Base-by-base conservation (phyloP, 2,888 invertebrate genomes). In the Phalangium opilio region DNA sequence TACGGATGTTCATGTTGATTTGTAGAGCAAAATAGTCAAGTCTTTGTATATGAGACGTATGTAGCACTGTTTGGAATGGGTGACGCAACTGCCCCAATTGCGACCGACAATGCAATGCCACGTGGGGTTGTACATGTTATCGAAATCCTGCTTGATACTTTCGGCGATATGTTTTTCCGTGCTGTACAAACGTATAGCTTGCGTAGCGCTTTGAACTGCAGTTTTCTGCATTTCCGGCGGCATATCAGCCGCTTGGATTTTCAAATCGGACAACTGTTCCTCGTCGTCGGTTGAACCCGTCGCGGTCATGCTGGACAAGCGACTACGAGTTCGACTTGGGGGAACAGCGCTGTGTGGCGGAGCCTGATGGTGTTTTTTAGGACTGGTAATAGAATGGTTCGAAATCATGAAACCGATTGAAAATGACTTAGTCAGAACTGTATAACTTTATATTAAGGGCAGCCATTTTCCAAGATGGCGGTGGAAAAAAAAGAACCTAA, bases 71-170 rank as follows among this genome's bases (percentile, higher is more conserved):
- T 56, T 56, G 2, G 56, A 55, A 39, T 59, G 59, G 2, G 59
- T 59, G 3, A 59, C 57, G 45, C 57, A 60, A 11, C 55, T 56
- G 4, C 60, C 60, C 56, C 57, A 59, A 45, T 59, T 58, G 36
- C 57, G 45, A 7, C 59, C 59, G n/a, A 60, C 59, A n/a, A 59
- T 58, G 46, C 59, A 59, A 44, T 59, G 59, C 59, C 59, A 59
- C 17, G 59, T 59, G 11, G 59, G 58, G 12, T 50, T 46, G 42
- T 55, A 59, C 40, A 54, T 40, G 18, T 53, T 50, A 43, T 58
- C 58, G 41, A 59, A 60, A 44, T 58, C 56, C 42, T 60, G 58
- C 41, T 60, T 60, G 41, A 59, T 54, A 43, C 54, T 55, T 40
- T 58, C 59, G 1, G 59, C 59, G 14, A 59, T 58, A 21, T 57